Base-by-base conservation (phyloP, 2,888 invertebrate genomes). In the Athrips mouffetella region DNA sequence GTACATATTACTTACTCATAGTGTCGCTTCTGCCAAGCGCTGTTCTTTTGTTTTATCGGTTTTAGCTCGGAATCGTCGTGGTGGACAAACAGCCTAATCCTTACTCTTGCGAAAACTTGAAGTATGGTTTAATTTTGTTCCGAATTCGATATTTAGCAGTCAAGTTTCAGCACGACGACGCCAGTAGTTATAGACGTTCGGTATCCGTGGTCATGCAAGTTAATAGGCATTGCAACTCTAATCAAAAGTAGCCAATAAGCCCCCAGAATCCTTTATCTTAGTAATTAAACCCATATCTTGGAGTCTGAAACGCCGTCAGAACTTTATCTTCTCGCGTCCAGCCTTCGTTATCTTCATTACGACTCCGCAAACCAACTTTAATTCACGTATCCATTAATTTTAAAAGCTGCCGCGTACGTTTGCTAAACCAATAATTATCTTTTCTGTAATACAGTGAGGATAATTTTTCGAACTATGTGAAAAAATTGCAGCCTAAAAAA, bases 351-450 rank as follows among this genome's bases (percentile, higher is more conserved):
- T 85, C 86, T 86, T 85, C 83, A 85, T 85, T 86, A 83, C 76
- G 70, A 73, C 69, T 80, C 68, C 60, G 70, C 72, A 66, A 68
- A 62, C 73, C 73, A 72, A 77, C 73, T 84, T 82, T 79, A 80
- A 83, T 85, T 84, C 83, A 75, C 74, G 68, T 76, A 69, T 78
- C 79, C 84, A 83, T 85, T 86, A 80, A 83, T 83, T 85, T 80
- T 77, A 80, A 80, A 78, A 76, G 77, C 75, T 67, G 75, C 75
- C 73, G 74, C 76, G 51, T 73, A 60, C 69, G 67, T 77, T 79
- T 74, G 71, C 77, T 75, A 73, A 76, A 76, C 78, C 76, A 76
- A 75, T 79, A 75, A 81, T 82, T 81, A 82, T 80, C 74, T 73
- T 65, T 61, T 73, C 70, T 58, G 69, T 76, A 74, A 73, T 76